Evolutionary conservation across 2,113 vertebrate genomes (phyloP), one percentile per base, ranked within the genome.

Genomic region (Paralichthys olivaceus): DNA sequence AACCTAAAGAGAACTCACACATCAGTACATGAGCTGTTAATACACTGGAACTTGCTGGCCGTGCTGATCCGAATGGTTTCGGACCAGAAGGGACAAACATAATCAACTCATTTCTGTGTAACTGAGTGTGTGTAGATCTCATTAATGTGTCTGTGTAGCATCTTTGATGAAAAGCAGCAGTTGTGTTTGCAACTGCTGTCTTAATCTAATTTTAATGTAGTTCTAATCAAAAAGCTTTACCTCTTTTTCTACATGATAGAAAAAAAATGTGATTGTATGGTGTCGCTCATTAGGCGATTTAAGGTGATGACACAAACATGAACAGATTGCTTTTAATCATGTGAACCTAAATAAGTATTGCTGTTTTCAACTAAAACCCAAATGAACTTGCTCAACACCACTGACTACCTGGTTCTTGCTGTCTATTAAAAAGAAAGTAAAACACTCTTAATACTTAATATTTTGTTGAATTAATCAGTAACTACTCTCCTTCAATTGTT

Each of bases 231-330:
- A 72, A 60, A 23, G 47, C 23, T 34, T 57, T 32, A 22, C 9
- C 45, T 47, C 45, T 19, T 17, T 47, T 47, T 19, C 0, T 4
- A 22, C 40, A n/a, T 4, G 0, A 22, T 40, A 49, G 17, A 28
- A 55, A 77, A 49, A 37, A 37, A 25, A 22, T 22, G 29, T 9
- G 17, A 40, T 23, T 45, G 53, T 11, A 58, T 26, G 53, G 51
- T 69, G 0, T 17, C 22, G 4, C 7, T 54, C 32, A 55, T 6
- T 29, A 20, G 6, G 3, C 1, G 7, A 25, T 9, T 23, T 43
- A 62, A 43, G 14, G 47, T 45, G 25, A 68, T 72, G 51, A 65
- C 40, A 61, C 25, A 40, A 23, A 20, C 61, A 64, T 76, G 15
- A 64, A 25, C 14, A 57, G 8, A 28, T 65, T 22, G 37, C 8